Percentiles rank a stretch among this genome's conserved stretches.
phyloP scores from a whole-genome alignment of 2,888 invertebrate species.

The Netelia inedita region DNA sequence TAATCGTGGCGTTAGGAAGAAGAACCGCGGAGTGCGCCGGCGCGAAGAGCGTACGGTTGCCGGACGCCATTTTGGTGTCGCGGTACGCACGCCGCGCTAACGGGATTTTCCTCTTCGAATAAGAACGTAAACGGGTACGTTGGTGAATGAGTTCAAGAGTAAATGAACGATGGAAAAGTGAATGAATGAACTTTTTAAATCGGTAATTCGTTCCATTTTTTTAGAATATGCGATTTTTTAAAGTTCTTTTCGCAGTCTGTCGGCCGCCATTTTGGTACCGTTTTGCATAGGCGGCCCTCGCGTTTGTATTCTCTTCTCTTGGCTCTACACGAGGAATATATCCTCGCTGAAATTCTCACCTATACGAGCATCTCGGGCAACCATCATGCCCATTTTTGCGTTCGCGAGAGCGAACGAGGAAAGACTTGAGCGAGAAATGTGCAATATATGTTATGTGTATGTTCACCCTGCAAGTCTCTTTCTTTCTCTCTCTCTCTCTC shows the following conservation, averaged over 20 bases:
- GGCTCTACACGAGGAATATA: background rate
- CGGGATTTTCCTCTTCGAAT: too few relatives aligned
- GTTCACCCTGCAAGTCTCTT: background rate
- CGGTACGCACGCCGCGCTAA: too few relatives aligned
- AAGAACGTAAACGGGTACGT: too few relatives aligned
- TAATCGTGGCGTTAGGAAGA: conserved; percentile 12
- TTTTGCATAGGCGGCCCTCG: conserved; percentile 12
- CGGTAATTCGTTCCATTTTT: background rate
- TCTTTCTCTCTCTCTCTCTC: too few relatives aligned
- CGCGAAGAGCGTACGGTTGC: background rate
- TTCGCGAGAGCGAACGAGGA: background rate
- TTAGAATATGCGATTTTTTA: background rate
- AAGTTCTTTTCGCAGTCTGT: background rate
- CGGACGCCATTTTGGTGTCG: too few relatives aligned
- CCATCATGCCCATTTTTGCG: background rate
- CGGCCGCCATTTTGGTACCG: conserved; percentile 59
- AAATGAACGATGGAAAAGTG: too few relatives aligned
- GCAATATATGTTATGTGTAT: background rate
- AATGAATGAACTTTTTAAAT: too few relatives aligned
- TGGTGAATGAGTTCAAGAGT: too few relatives aligned
- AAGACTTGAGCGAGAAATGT: background rate
- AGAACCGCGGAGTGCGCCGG: background rate
- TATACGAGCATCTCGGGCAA: background rate
- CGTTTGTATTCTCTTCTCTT: conserved; percentile 2
- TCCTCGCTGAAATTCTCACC: background rate